phyloP scores from a whole-genome alignment of 2,797 vertebrate species.

The Syncerus caffer region DNA sequence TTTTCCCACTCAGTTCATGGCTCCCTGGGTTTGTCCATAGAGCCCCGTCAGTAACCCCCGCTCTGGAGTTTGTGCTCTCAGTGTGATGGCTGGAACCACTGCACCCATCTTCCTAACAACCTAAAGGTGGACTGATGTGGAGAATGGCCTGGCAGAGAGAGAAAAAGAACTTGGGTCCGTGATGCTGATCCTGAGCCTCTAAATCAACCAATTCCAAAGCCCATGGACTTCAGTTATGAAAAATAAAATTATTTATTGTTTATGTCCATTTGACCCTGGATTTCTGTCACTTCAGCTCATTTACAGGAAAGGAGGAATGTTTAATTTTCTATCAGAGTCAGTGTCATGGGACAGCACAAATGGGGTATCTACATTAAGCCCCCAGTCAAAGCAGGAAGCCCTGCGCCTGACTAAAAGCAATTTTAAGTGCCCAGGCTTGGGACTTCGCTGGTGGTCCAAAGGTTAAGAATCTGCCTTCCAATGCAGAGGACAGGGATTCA shows the following conservation, averaged over 20 bases:
- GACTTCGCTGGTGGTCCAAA: background rate
- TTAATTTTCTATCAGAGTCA: constrained; percentile 18
- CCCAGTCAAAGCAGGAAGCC: background rate
- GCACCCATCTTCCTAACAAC: background rate
- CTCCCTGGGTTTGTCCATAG: background rate
- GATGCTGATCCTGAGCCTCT: background rate
- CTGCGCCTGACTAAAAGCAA: constrained; percentile 18
- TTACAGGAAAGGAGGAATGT: background rate
- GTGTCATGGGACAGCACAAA: background rate
- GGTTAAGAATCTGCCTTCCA: background rate
- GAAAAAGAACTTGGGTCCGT: background rate
- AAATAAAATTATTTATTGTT: background rate
- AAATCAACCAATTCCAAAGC: background rate
- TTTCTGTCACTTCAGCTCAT: constrained; percentile 38
- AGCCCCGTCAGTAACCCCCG: background rate
- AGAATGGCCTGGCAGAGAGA: background rate
- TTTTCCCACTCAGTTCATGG: background rate
- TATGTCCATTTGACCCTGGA: background rate
- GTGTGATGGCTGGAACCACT: background rate
- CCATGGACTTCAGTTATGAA: background rate
- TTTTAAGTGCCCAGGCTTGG: background rate
- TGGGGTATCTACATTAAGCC: background rate
- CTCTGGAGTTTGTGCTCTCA: background rate
- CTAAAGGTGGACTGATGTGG: background rate
- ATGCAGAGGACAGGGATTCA: background rate